phyloP scores from a whole-genome alignment of 2,888 invertebrate genomes.

The Enoplolaimus lenunculus region DNA sequence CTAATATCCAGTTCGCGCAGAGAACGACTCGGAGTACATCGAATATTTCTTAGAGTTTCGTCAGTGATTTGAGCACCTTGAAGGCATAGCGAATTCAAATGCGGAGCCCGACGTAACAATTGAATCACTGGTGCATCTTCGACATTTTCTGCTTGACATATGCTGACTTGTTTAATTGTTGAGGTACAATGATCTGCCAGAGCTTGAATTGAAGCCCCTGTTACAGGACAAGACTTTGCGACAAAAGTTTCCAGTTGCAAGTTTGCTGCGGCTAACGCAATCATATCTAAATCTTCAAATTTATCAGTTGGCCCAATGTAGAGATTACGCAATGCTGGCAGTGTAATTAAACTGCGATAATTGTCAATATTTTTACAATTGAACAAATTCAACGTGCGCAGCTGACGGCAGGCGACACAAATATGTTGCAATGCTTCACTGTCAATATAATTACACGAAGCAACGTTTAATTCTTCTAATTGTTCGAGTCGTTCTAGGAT shows the following conservation, averaged over 20 bases:
- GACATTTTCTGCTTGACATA: not conserved
- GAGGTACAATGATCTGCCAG: not conserved
- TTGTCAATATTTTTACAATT: not conserved
- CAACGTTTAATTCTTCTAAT: not conserved
- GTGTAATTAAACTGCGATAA: not conserved
- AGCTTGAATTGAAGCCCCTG: not conserved
- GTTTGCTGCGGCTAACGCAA: not conserved
- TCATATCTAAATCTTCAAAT: not conserved
- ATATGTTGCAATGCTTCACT: not conserved
- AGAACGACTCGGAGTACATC: not conserved
- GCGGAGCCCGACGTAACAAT: not conserved
- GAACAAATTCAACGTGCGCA: not conserved
- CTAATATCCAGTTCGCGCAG: not conserved
- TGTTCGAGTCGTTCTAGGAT: not conserved
- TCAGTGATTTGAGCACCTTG: not conserved
- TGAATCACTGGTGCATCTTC: not conserved
- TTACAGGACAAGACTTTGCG: not conserved
- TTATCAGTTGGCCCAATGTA: not conserved
- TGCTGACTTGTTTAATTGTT: not conserved
- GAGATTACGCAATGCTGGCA: not conserved
- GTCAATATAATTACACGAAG: not conserved
- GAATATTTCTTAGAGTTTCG: not conserved
- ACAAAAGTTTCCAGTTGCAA: not conserved
- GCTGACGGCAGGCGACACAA: not conserved
- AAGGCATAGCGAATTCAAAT: not conserved